Base-by-base conservation (phyloP, 2,888 invertebrate species). In the Sussaba pulchella region DNA sequence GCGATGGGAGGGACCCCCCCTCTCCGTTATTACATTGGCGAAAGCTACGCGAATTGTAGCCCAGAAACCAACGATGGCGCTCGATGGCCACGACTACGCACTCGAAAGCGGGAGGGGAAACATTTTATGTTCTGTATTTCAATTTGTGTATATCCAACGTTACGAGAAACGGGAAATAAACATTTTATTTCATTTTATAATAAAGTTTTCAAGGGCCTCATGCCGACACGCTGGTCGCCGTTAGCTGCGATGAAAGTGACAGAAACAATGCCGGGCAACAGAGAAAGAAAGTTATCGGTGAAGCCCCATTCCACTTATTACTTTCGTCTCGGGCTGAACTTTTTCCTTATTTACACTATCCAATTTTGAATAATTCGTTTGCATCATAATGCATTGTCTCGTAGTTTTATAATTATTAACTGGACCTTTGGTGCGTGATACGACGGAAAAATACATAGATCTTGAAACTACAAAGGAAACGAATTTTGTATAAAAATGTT, bases 191-290 rank as follows among this genome's bases (percentile, higher is more conserved):
- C 84, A 78, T 81, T 76, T 85, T 81, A 85, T 77, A 70, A 78
- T 83, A 85, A 84, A 85, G 84, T 86, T 82, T 82, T 82, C 78
- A 81, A 82, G 70, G 78, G 73, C 85, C 52, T 74, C 85, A 81
- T 81, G 78, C 31, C 75, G 54, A 14, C 21, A 19, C 54, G 61
- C 21, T 75, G 17, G 81, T 81, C 67, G 41, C 19, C 41, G 31
- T 10, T 43, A 12, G 45, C 17, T 10, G 31, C 24, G 14, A 21
- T 19, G 14, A 61, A 39, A 61, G 21, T 17, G 41, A 5, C 61
- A 61, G 61, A 2, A 61, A 17, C 39, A 39, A 17, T 59, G 17
- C 39, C 19, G 36, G 17, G 10, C 14, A 50, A 10, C 10, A 8
- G 31, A 31, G 26, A 59, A 39, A 59, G 19, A 59, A 19, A 36